Conservation (phyloP, 2,888 invertebrate genomes). For the Stenodema calcarata region DNA sequence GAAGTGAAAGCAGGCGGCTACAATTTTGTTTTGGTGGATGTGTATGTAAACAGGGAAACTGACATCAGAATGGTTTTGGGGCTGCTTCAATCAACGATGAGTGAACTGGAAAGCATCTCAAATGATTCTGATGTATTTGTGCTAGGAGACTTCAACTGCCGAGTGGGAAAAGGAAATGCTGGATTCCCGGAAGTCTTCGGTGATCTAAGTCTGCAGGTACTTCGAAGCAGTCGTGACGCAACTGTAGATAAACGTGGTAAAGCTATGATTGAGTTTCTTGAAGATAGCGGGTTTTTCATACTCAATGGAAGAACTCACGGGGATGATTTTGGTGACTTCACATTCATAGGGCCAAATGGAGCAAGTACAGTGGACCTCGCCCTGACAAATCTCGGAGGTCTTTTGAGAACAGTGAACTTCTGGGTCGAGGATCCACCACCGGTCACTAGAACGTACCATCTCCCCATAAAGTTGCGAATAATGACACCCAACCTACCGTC, state of each 20-base stretch:
- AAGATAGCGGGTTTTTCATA: too few species aligned
- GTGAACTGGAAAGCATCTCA: not conserved
- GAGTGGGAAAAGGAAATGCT: too few species aligned
- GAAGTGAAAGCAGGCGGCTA: not conserved
- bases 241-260: too few species aligned
- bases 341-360: too few species aligned
- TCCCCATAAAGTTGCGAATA: not conserved
- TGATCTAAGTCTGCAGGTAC: too few species aligned
- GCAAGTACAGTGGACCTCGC: too few species aligned
- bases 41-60: not conserved
- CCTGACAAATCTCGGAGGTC: too few species aligned
- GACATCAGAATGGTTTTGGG: not conserved
- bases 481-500: not conserved
- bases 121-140: not conserved
- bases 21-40: not conserved
- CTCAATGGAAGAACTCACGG: too few species aligned
- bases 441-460: not conserved
- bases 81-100: not conserved
- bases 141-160: not conserved
- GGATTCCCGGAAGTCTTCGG: too few species aligned
- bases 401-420: not conserved
- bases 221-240: too few species aligned
- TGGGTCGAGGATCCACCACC: not conserved
- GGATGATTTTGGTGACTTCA: too few species aligned
- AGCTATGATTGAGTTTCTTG: too few species aligned